Conservation (phyloP, 2,113 vertebrate species). For the Leiothrix lutea region DNA sequence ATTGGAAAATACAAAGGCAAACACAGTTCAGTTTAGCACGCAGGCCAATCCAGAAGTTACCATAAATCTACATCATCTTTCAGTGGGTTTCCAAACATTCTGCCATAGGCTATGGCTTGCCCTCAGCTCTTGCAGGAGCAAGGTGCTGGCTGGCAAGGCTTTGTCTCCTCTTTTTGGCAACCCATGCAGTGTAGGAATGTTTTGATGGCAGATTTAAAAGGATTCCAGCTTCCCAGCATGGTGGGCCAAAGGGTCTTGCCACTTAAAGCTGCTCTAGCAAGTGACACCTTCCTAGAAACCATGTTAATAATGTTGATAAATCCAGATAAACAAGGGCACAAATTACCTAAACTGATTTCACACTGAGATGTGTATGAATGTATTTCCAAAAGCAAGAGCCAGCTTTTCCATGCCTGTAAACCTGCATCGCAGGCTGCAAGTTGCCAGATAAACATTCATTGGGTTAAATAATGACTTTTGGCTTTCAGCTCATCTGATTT, state of each 20-base stretch:
- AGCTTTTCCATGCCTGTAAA: background rate
- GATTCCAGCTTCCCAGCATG: background rate
- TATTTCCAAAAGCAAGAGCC: background rate
- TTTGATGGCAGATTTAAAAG: background rate
- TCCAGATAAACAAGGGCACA: background rate
- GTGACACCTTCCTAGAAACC: constrained; percentile 39
- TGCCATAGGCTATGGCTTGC: background rate
- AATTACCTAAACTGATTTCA: background rate
- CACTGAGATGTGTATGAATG: background rate
- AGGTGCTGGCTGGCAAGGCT: background rate
- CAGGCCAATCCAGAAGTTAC: background rate
- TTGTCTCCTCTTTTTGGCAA: background rate
- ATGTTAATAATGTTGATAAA: background rate
- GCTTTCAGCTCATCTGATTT: background rate
- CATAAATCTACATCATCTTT: background rate
- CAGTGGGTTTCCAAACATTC: background rate
- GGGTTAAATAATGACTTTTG: background rate
- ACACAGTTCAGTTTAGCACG: background rate
- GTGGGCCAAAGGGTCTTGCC: background rate
- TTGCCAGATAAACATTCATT: background rate
- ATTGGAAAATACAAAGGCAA: background rate
- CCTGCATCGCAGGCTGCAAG: background rate
- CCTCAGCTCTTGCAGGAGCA: background rate
- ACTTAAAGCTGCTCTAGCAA: background rate
- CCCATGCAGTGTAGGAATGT: rapidly evolving